phyloP scores from a whole-genome alignment of 2,113 vertebrate genomes.

The Corapipo altera region DNA sequence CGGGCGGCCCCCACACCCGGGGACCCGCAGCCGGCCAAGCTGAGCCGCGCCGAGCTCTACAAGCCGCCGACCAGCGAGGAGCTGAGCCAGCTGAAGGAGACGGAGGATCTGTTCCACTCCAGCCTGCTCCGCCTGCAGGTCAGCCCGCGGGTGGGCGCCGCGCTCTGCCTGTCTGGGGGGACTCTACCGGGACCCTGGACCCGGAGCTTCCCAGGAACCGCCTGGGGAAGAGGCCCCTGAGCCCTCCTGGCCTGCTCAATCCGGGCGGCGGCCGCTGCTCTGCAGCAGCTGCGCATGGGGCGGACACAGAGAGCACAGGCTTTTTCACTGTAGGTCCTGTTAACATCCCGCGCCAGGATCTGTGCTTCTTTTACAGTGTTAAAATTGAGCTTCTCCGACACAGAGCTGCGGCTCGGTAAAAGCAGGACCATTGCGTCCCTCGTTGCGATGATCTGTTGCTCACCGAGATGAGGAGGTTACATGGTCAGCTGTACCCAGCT shows the following conservation, averaged over 20 bases:
- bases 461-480: rapidly evolving
- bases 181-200: rapidly evolving
- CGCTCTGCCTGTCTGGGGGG: too few relatives aligned
- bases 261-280: rapidly evolving
- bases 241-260: rapidly evolving
- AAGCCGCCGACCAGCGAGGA: slow-evolving; percentile 90
- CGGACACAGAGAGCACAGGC: neutral
- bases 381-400: rapidly evolving
- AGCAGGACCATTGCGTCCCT: rapidly evolving
- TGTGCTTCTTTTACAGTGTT: neutral
- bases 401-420: rapidly evolving
- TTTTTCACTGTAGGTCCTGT: neutral
- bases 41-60: slow-evolving; percentile 85
- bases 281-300: too few relatives aligned
- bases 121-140: slow-evolving; percentile 93
- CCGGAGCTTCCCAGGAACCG: neutral
- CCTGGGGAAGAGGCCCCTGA: too few relatives aligned
- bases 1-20: neutral
- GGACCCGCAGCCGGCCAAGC: slow-evolving; percentile 77
- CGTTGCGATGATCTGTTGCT: rapidly evolving
- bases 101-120: slow-evolving; percentile 91
- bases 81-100: slow-evolving; percentile 89
- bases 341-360: rapidly evolving
- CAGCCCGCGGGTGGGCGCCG: neutral
- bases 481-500: rapidly evolving